Percentiles rank a stretch among this genome's conserved stretches.
Conservation (phyloP, 2,113 vertebrate genomes). For the Halichoeres trimaculatus region DNA sequence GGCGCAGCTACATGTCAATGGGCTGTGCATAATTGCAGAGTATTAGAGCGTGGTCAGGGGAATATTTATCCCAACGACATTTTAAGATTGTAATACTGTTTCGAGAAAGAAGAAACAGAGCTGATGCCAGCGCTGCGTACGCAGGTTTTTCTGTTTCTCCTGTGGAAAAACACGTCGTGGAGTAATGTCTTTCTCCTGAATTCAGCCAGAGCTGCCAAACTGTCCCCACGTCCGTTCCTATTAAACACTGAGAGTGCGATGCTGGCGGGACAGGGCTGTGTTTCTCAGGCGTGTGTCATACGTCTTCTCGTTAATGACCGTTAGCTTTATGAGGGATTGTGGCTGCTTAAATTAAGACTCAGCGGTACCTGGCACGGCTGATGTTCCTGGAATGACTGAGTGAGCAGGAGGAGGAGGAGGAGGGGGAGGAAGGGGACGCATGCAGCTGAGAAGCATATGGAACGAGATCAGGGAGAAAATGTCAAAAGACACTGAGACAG, state of each 20-base stretch:
- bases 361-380: constrained; percentile 31
- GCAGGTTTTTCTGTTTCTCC: constrained; percentile 47
- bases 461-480: constrained; percentile 41
- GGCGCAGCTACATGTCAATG: constrained; percentile 55
- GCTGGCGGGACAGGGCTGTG: constrained; percentile 38
- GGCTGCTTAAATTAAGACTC: constrained; percentile 41
- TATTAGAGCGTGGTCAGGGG: constrained; percentile 54
- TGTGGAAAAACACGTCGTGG: constrained; percentile 66
- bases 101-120: constrained; percentile 20
- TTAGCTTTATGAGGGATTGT: constrained; percentile 59
- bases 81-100: constrained; percentile 58
- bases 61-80: constrained; percentile 62
- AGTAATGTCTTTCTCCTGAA: constrained; percentile 60
- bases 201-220: constrained; percentile 59
- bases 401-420: constrained; percentile 8
- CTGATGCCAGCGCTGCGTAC: constrained; percentile 37
- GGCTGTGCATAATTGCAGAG: constrained; percentile 68
- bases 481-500: not conserved
- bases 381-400: constrained; percentile 35
- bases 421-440: constrained; percentile 3
- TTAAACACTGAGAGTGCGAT: constrained; percentile 43
- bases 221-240: constrained; percentile 61
- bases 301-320: constrained; percentile 42
- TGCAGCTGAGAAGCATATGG: constrained; percentile 9
- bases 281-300: constrained; percentile 56